Conservation (phyloP, 2,888 invertebrate genomes). For the Dysmachus trigonus region DNA sequence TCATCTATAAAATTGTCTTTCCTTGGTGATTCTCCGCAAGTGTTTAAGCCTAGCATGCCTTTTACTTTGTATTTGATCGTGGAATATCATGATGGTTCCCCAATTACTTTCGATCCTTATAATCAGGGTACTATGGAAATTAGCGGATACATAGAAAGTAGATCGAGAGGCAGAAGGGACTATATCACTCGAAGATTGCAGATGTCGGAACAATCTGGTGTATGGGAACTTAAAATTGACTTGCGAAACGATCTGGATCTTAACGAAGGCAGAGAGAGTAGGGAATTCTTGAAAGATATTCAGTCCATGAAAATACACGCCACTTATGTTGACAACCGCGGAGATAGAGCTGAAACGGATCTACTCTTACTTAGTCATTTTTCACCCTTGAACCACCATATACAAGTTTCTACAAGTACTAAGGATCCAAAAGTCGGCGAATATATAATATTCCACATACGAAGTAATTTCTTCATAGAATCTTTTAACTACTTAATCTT, state of each 20-base stretch:
- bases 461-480: slow-evolving; percentile 89
- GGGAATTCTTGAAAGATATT: slow-evolving; percentile 73
- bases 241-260: slow-evolving; percentile 70
- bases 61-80: slow-evolving; percentile 87
- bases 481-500: slow-evolving; percentile 90
- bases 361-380: slow-evolving; percentile 79
- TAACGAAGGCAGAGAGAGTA: slow-evolving; percentile 68
- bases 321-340: slow-evolving; percentile 73
- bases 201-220: slow-evolving; percentile 75
- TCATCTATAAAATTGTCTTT: slow-evolving; percentile 84
- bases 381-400: slow-evolving; percentile 83
- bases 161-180: slow-evolving; percentile 72
- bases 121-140: slow-evolving; percentile 74
- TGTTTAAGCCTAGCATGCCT: slow-evolving; percentile 95
- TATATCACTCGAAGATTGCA: slow-evolving; percentile 71
- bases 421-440: slow-evolving; percentile 87
- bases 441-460: slow-evolving; percentile 93
- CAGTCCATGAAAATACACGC: slow-evolving; percentile 75
- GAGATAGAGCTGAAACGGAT: slow-evolving; percentile 74
- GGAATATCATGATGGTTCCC: slow-evolving; percentile 91
- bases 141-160: slow-evolving; percentile 70
- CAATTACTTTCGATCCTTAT: slow-evolving; percentile 73
- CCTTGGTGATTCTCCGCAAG: slow-evolving; percentile 89
- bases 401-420: slow-evolving; percentile 87
- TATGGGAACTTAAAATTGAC: slow-evolving; percentile 86